Evolutionary conservation across 2,797 vertebrate genomes (phyloP).

Genomic region (Acropternis orthonyx): DNA sequence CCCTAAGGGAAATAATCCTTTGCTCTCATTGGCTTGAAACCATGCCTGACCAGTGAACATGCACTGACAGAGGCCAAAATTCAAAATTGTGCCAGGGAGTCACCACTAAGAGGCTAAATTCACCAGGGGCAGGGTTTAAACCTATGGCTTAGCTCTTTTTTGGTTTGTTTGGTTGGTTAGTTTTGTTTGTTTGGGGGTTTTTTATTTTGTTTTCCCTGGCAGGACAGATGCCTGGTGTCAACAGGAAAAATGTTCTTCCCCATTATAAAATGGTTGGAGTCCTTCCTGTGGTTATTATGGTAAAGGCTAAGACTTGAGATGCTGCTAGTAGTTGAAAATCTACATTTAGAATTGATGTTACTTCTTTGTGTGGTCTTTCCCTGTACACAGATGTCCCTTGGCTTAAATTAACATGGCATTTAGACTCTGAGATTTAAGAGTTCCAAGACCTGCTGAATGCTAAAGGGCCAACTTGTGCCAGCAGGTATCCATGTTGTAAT

Average conservation of each 20-base stretch:
- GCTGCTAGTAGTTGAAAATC: background rate
- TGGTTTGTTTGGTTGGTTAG: too few species aligned
- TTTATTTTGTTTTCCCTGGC: too few species aligned
- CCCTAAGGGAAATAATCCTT: background rate
- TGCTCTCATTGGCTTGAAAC: background rate
- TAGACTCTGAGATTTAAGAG: background rate
- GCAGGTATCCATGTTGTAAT: background rate
- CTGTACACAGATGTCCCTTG: background rate
- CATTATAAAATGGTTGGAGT: background rate
- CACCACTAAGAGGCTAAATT: background rate
- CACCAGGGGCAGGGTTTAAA: background rate
- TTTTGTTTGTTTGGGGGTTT: too few species aligned
- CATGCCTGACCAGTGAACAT: background rate
- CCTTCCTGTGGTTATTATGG: background rate
- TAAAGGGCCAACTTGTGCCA: background rate
- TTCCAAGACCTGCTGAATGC: background rate
- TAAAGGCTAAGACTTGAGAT: background rate
- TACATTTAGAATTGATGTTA: background rate
- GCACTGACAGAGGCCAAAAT: background rate
- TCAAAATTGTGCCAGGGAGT: background rate
- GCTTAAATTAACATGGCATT: background rate
- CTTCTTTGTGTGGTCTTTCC: background rate
- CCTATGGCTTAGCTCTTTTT: background rate
- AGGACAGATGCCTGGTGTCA: background rate
- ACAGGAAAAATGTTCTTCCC: background rate